Evolutionary conservation across 2,888 invertebrate genomes (phyloP).

Genomic region (Athalia rosae): DNA sequence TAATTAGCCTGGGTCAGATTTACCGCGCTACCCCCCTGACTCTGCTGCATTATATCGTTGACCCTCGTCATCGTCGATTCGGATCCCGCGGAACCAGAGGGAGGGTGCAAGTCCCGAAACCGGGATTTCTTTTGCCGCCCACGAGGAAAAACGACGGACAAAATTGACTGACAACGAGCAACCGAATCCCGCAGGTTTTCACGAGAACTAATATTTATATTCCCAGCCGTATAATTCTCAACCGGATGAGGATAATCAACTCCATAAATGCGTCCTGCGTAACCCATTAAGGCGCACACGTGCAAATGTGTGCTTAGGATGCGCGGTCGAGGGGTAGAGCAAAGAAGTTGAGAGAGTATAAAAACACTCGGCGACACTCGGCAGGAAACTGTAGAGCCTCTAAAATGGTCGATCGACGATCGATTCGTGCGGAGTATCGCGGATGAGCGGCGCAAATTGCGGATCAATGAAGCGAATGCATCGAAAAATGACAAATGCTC

Average conservation of each 20-base stretch:
- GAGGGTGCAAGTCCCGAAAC: slow-evolving; percentile 24
- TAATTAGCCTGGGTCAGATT: slow-evolving; percentile 30
- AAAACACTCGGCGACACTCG: no score
- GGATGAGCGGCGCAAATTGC: no score
- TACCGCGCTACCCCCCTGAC: neutral
- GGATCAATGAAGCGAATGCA: no score
- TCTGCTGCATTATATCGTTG: neutral
- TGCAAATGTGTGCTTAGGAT: slow-evolving; percentile 19
- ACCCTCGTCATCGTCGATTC: slow-evolving; percentile 27
- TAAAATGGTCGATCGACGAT: no score
- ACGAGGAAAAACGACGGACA: neutral
- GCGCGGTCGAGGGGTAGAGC: slow-evolving; percentile 5
- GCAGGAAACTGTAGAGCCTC: no score
- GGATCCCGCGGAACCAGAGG: slow-evolving; percentile 21
- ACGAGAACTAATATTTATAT: slow-evolving; percentile 37
- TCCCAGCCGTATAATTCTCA: slow-evolving; percentile 38
- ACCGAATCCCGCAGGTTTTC: neutral
- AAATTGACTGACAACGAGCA: neutral
- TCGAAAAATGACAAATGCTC: no score
- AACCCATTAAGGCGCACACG: slow-evolving; percentile 27
- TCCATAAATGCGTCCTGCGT: slow-evolving; percentile 31
- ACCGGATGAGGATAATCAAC: slow-evolving; percentile 21
- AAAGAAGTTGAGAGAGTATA: neutral
- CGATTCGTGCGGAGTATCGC: no score
- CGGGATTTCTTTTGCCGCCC: neutral